These are phyloP conservation scores for Chelon auratus DNA, from an alignment of 2,797 vertebrate genomes.

Conservation along the genomic window DNA sequence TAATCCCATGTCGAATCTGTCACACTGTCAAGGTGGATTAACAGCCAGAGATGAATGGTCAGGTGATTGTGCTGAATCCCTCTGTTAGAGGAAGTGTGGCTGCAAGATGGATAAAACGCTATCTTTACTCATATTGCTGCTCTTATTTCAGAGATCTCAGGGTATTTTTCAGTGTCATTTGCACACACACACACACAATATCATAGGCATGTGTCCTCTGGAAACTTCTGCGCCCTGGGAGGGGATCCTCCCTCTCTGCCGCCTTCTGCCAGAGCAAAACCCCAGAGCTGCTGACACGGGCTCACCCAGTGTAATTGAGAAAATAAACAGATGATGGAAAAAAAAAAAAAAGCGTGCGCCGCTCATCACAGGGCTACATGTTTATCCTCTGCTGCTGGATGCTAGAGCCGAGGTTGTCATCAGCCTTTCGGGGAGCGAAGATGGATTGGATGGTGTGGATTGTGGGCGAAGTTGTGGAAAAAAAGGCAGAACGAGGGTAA, in stretches of 20 bases:
- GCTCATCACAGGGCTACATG: slow-evolving; percentile 41
- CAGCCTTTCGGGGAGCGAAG: slow-evolving; percentile 17
- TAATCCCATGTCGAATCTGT: slow-evolving; percentile 56
- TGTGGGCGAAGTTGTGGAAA: slow-evolving; percentile 27
- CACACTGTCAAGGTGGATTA: slow-evolving; percentile 35
- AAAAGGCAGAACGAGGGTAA: slow-evolving; percentile 1
- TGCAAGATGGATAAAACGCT: slow-evolving; percentile 6
- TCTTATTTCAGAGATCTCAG: background rate
- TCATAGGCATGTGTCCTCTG: slow-evolving; percentile 10
- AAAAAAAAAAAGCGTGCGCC: slow-evolving; percentile 19
- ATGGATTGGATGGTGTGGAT: slow-evolving; percentile 19
- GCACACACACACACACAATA: background rate
- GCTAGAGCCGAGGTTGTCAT: slow-evolving; percentile 45
- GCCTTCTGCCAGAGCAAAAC: slow-evolving; percentile 33
- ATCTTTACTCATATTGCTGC: background rate
- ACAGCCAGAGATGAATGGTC: slow-evolving; percentile 9
- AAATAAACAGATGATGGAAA: slow-evolving; percentile 67
- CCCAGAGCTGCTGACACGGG: slow-evolving; percentile 60
- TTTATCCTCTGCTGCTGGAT: slow-evolving; percentile 53
- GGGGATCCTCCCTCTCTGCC: slow-evolving; percentile 7
- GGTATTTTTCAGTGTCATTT: background rate
- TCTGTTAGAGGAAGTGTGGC: slow-evolving; percentile 5
- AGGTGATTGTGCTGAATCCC: slow-evolving; percentile 13
- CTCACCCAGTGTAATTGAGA: slow-evolving; percentile 52
- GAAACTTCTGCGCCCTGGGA: slow-evolving; percentile 36